Evolutionary conservation across 2,888 invertebrate genomes (phyloP).

Genomic region (Andrena marginata): DNA sequence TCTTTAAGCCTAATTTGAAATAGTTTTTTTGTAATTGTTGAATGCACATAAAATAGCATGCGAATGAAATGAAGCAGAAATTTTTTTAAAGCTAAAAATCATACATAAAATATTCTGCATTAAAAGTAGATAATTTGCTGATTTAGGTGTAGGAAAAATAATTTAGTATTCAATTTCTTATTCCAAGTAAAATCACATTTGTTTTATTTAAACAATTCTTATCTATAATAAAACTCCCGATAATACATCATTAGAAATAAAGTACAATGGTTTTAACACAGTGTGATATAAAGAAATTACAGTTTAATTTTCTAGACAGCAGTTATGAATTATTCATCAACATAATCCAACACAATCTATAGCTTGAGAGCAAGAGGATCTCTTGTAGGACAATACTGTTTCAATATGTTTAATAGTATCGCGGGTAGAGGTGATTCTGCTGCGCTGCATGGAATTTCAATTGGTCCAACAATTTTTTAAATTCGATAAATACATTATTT

Average conservation of each 20-base stretch:
- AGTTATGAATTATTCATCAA: conserved; percentile 46
- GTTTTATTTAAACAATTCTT: background rate
- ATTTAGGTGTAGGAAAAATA: too few species aligned
- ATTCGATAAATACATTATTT: background rate
- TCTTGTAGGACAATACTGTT: conserved; percentile 5
- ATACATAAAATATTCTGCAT: too few species aligned
- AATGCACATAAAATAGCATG: background rate
- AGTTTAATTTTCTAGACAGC: background rate
- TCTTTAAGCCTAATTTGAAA: background rate
- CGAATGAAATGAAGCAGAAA: too few species aligned
- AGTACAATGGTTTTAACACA: background rate
- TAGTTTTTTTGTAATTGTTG: background rate
- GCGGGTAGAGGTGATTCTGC: background rate
- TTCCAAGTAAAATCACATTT: background rate
- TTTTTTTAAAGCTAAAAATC: too few species aligned
- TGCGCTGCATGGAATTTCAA: background rate
- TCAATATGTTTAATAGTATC: background rate
- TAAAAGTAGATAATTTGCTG: too few species aligned
- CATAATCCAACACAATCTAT: conserved; percentile 20
- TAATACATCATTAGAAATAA: background rate
- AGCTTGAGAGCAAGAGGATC: conserved; percentile 33
- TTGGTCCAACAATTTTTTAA: background rate
- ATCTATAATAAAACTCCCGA: background rate
- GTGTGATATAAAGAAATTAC: background rate
- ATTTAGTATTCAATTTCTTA: background rate